These are phyloP conservation scores for Merodon equestris DNA, from an alignment of 2,888 invertebrate genomes.

Conservation along the genomic window DNA sequence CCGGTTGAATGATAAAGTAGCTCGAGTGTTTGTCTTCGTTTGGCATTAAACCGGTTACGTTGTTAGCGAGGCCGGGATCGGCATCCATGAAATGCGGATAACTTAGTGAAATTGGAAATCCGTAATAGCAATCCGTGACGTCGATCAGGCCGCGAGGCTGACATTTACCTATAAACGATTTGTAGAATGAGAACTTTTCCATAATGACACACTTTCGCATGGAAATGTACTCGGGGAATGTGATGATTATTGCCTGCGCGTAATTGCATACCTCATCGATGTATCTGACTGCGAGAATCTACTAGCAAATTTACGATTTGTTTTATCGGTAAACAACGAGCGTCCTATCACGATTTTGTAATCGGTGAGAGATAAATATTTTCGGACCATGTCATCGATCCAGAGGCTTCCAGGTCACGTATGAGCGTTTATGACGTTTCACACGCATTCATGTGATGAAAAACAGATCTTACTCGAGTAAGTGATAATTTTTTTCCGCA, in stretches of 20 bases:
- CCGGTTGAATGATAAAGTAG: conserved; percentile 89
- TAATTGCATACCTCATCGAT: conserved; percentile 37
- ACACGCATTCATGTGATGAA: conserved; percentile 23
- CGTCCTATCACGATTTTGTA: too few relatives aligned
- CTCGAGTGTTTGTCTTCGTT: conserved; percentile 83
- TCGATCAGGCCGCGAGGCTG: conserved; percentile 88
- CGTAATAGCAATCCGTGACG: conserved; percentile 92
- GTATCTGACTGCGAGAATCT: conserved; percentile 5
- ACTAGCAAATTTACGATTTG: conserved; percentile 4
- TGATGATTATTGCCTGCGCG: conserved; percentile 16
- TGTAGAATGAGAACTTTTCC: conserved; percentile 28
- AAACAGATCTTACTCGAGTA: not conserved
- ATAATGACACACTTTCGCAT: conserved; percentile 16
- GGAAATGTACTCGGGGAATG: conserved; percentile 41
- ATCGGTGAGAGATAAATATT: too few relatives aligned
- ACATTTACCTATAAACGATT: conserved; percentile 80
- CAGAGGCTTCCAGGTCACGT: too few relatives aligned
- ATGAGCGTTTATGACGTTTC: not conserved
- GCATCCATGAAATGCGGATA: conserved; percentile 92
- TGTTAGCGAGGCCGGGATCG: conserved; percentile 82
- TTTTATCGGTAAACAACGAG: too few relatives aligned
- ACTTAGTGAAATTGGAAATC: conserved; percentile 92
- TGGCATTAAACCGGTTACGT: conserved; percentile 85
- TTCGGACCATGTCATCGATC: too few relatives aligned
- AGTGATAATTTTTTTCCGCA: conserved; percentile 16